A percentile compares a stretch with the other conserved stretches of the same genome.
Conservation (phyloP, 2,888 invertebrate genomes). For the Agriotes lineatus region DNA sequence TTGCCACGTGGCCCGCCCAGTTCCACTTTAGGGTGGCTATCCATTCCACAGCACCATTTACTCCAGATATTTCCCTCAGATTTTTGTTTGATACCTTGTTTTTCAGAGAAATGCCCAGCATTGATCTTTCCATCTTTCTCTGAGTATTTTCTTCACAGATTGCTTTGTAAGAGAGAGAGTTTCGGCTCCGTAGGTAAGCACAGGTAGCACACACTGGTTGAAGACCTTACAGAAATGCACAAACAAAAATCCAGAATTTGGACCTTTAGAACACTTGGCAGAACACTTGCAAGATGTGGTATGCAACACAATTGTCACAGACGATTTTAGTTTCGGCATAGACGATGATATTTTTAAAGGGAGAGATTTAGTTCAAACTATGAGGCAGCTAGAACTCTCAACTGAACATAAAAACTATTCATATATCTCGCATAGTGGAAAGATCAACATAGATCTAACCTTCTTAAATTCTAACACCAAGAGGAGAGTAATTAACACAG, state of each 20-base stretch:
- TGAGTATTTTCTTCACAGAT: too few species aligned
- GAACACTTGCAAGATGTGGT: neutral
- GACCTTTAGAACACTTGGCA: neutral
- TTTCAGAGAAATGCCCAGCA: too few species aligned
- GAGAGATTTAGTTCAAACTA: neutral
- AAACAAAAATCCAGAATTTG: neutral
- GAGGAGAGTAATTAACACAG: neutral
- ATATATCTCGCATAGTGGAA: neutral
- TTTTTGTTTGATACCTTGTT: too few species aligned
- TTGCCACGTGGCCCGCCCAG: too few species aligned
- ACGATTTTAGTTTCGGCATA: neutral
- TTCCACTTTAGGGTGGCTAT: too few species aligned
- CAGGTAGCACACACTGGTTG: too few species aligned
- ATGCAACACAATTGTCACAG: neutral
- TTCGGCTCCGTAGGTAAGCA: too few species aligned
- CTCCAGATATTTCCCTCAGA: too few species aligned
- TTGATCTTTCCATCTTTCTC: too few species aligned
- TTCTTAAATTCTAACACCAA: neutral
- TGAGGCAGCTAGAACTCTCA: neutral
- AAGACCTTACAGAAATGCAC: too few species aligned
- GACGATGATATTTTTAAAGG: neutral
- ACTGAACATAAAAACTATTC: neutral
- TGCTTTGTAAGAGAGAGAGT: too few species aligned
- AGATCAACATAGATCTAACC: neutral
- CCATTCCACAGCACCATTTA: too few species aligned